A percentile compares a stretch with the other conserved stretches of the same genome.
phyloP scores from a whole-genome alignment of 2,113 vertebrate genomes.

The Centropristis striata region DNA sequence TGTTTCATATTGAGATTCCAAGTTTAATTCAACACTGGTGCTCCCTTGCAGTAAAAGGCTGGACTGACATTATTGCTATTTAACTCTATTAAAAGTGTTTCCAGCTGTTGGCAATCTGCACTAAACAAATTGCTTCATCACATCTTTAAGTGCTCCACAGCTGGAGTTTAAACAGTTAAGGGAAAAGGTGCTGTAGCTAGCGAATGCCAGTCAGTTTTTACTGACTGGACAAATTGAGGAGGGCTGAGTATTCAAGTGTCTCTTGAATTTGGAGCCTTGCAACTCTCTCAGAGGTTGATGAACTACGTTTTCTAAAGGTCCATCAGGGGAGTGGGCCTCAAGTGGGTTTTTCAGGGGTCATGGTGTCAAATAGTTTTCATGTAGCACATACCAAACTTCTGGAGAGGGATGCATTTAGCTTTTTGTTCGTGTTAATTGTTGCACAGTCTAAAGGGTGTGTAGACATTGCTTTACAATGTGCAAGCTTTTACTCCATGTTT shows the following conservation, averaged over 20 bases:
- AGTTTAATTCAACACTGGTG: not conserved
- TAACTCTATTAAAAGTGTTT: not conserved
- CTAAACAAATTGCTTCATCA: not conserved
- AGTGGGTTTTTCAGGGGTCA: not conserved
- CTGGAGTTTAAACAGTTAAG: not conserved
- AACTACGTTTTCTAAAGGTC: constrained; percentile 22
- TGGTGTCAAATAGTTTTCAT: not conserved
- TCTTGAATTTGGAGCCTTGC: constrained; percentile 13
- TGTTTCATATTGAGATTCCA: not conserved
- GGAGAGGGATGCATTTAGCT: not conserved
- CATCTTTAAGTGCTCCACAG: not conserved
- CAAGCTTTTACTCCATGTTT: not conserved
- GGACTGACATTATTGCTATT: not conserved
- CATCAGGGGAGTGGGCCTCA: not conserved
- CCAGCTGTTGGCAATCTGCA: not conserved
- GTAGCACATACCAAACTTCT: not conserved
- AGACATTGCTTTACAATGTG: not conserved
- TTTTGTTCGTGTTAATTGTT: not conserved
- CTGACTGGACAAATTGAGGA: not conserved
- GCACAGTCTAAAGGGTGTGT: not conserved
- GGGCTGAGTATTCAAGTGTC: constrained; percentile 43
- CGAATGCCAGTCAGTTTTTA: constrained; percentile 5
- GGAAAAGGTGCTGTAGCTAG: not conserved
- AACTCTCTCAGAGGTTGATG: constrained; percentile 13
- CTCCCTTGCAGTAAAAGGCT: not conserved